These are phyloP conservation scores for Gorsachius magnificus DNA, from an alignment of 2,797 vertebrate genomes.

Conservation along the genomic window DNA sequence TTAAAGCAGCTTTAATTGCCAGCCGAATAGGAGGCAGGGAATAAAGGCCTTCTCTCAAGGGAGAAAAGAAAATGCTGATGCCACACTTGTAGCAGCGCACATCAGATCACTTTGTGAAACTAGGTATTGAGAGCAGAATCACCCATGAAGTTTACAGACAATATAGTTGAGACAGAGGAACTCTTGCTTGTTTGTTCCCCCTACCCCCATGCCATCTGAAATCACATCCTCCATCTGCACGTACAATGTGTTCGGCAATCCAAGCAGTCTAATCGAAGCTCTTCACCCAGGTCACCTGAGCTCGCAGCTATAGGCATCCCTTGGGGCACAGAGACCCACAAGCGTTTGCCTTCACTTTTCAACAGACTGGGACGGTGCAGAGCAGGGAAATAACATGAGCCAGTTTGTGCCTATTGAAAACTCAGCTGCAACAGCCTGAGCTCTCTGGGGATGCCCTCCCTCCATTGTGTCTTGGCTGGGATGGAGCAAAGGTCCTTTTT, in stretches of 20 bases:
- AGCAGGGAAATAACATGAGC: neutral
- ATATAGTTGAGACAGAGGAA: neutral
- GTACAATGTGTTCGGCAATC: accelerated
- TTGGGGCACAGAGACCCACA: neutral
- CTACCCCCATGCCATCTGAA: neutral
- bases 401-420: neutral
- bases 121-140: neutral
- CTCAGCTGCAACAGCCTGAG: neutral
- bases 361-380: accelerated
- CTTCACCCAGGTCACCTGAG: neutral
- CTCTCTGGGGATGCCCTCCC: constrained; percentile 13
- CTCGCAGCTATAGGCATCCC: neutral
- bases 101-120: neutral
- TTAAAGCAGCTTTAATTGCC: neutral
- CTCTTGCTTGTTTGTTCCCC: neutral
- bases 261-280: neutral
- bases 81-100: neutral
- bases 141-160: neutral
- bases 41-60: neutral
- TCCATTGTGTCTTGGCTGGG: constrained; percentile 8
- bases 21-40: neutral
- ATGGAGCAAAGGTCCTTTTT: constrained; percentile 46
- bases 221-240: neutral
- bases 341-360: neutral
- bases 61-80: neutral